Base-by-base conservation (phyloP, 2,113 vertebrate species). In the Heterotis niloticus region DNA sequence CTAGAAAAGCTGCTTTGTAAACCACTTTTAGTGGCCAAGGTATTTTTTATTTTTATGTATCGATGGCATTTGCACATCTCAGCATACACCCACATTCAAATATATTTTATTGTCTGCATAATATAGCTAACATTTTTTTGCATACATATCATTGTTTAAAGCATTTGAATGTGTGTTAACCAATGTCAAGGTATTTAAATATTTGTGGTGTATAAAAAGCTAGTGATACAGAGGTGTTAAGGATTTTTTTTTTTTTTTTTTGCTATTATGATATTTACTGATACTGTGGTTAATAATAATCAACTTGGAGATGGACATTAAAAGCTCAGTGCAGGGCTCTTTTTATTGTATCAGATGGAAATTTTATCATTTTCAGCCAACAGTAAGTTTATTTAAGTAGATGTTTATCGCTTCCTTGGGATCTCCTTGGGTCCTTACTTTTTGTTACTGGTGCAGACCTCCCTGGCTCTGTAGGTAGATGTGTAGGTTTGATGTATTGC, bases 401-500 rank as follows among this genome's bases (percentile, higher is more conserved):
- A 54, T 68, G 13, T 54, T 26, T 81, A 28, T 64, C 60, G 67
- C 52, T 72, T 44, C 82, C 81, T 81, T 81, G 69, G 76, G 84
- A 86, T 88, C 79, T 80, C 80, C 78, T 82, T 75, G 76, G 82
- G 84, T 80, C 59, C 11, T 20, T 4, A 14, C 20, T 62, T 10
- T 17, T 20, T 62, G 59, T 84, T 81, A 76, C 85, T 80, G 10
- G 57, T n/a, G 64, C 75, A 88, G 90, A 92, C 90, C 90, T 92
- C 90, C 91, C 86, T 64, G 85, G 80, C 83, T 85, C 83, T 86
- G 79, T 20, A 14, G 79, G 79, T 81, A 87, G 87, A 59, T 80
- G 86, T 88, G 85, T 70, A 80, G 78, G 87, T 84, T 86, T 84
- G 88, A 88, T 87, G 78, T 87, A 85, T 82, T 85, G 80, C 86